These are phyloP conservation scores for Acanthisitta chloris DNA, from an alignment of 2,113 vertebrate species.

Conservation along the genomic window DNA sequence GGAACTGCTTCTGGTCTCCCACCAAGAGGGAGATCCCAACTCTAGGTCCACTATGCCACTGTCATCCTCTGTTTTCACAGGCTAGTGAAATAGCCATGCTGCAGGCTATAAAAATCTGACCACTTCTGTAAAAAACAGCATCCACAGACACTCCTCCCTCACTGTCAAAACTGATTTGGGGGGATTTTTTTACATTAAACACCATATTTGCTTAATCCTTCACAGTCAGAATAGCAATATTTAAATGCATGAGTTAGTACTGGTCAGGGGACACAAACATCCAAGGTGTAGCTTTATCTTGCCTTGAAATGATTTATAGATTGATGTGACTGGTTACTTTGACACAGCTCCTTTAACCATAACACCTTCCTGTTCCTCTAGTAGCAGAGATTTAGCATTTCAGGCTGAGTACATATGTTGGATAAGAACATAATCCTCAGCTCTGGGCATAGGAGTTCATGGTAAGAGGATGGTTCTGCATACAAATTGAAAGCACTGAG, in stretches of 20 bases:
- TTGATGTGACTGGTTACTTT: slow-evolving; percentile 5
- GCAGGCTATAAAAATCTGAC: neutral
- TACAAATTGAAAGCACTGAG: slow-evolving; percentile 26
- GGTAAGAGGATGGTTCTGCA: slow-evolving; percentile 32
- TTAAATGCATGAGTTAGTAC: neutral
- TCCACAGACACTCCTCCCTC: neutral
- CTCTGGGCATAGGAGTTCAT: slow-evolving; percentile 33
- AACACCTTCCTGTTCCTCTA: slow-evolving; percentile 22
- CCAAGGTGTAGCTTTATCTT: neutral
- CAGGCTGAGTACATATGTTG: slow-evolving; percentile 50
- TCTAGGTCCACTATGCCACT: neutral
- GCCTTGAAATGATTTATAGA: neutral
- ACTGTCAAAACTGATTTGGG: neutral
- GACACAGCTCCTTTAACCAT: slow-evolving; percentile 20
- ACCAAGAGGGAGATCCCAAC: too few relatives aligned
- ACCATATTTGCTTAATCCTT: neutral
- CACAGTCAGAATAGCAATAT: neutral
- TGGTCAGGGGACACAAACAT: neutral
- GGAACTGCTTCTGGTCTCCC: neutral
- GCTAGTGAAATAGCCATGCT: too few relatives aligned
- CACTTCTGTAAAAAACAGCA: neutral
- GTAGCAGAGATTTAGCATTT: slow-evolving; percentile 55
- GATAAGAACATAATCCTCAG: slow-evolving; percentile 62
- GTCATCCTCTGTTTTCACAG: neutral
- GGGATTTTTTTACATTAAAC: neutral